Evolutionary conservation across 2,113 vertebrate species (phyloP).

Genomic region (Thamnaconus septentrionalis): DNA sequence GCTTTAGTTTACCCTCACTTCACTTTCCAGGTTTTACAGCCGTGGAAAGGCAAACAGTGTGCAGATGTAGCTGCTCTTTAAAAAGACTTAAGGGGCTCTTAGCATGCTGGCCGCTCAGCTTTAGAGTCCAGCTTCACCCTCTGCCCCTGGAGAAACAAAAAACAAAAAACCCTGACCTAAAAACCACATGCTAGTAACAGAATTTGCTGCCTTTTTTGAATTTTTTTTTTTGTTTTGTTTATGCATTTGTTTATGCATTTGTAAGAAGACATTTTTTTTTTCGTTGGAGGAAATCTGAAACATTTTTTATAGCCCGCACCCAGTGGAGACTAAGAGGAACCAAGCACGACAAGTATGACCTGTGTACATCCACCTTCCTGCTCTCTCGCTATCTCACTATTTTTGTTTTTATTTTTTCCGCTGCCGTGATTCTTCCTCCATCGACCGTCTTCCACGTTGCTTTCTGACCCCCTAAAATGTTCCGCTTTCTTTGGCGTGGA

Average conservation of each 20-base stretch:
- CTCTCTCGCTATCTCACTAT: constrained; percentile 4
- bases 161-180: not conserved
- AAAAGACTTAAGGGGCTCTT: constrained; percentile 62
- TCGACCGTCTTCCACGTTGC: constrained; percentile 29
- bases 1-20: constrained; percentile 36
- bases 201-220: no score
- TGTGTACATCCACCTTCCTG: constrained; percentile 6
- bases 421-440: constrained; percentile 30
- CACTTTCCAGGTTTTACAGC: constrained; percentile 60
- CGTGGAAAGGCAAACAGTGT: constrained; percentile 67
- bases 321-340: no score
- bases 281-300: no score
- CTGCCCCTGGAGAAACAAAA: constrained; percentile 11
- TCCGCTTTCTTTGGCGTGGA: constrained; percentile 13
- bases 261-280: no score
- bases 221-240: no score
- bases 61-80: constrained; percentile 62
- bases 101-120: constrained; percentile 37
- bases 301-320: no score
- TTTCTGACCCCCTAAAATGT: constrained; percentile 27
- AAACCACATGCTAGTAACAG: not conserved
- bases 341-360: no score
- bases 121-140: constrained; percentile 16
- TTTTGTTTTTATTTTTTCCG: not conserved
- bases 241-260: no score